Conservation (phyloP, 2,888 invertebrate genomes). For the Drosophila ustulata region DNA sequence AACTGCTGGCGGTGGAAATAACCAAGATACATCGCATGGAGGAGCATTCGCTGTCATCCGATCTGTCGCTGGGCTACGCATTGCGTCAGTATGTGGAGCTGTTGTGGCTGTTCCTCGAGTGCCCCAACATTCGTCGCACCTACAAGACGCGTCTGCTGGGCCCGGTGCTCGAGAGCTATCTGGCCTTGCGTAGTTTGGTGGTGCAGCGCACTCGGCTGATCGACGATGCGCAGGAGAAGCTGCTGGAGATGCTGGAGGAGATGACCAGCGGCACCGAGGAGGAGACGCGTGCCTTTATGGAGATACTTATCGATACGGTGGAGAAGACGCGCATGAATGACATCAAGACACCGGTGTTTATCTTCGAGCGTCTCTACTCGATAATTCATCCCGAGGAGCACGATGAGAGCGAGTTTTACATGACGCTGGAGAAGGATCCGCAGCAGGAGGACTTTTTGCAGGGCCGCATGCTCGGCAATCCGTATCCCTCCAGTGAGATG, state of each 20-base stretch:
- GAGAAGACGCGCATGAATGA: conserved; percentile 96
- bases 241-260: conserved; percentile 96
- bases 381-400: conserved; percentile 99
- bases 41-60: conserved; percentile 96
- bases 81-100: conserved; percentile 95
- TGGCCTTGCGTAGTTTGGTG: conserved; percentile 94
- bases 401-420: conserved; percentile 97
- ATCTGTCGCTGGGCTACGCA: conserved; percentile 97
- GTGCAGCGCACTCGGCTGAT: conserved; percentile 97
- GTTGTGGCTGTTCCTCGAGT: conserved; percentile 94
- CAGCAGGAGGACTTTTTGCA: conserved; percentile 99
- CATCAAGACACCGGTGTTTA: conserved; percentile 98
- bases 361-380: conserved; percentile 98
- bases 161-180: conserved; percentile 92
- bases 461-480: conserved; percentile 99
- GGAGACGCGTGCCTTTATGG: conserved; percentile 98
- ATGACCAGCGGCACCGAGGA: conserved; percentile 98
- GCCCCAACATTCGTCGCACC: conserved; percentile 93
- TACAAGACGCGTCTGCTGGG: conserved; percentile 95
- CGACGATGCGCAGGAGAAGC: conserved; percentile 98
- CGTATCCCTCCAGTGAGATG: conserved; percentile 96
- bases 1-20: conserved; percentile 94
- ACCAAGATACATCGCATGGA: conserved; percentile 95
- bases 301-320: conserved; percentile 97
- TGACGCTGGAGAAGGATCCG: conserved; percentile 98